Evolutionary conservation across 2,797 vertebrate species (phyloP).

Genomic region (Darevskia mixta): DNA sequence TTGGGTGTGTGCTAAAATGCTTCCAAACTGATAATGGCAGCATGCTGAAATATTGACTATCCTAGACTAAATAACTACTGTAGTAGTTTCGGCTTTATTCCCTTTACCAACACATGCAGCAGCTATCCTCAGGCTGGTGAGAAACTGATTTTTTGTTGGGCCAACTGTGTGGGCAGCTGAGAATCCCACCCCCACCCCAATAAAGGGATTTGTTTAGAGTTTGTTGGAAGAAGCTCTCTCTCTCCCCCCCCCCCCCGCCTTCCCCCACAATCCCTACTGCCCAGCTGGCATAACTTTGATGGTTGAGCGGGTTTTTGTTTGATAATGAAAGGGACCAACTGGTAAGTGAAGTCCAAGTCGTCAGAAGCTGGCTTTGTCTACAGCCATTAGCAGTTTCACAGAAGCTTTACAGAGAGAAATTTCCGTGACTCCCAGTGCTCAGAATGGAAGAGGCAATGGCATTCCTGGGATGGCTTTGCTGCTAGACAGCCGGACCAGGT

Average conservation of each 20-base stretch:
- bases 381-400: conserved; percentile 20
- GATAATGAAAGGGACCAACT: conserved; percentile 33
- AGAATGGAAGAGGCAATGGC: background rate
- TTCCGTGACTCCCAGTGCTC: conserved; percentile 7
- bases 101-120: background rate
- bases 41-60: background rate
- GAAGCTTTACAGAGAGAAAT: conserved; percentile 28
- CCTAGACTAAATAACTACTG: background rate
- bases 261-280: background rate
- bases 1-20: background rate
- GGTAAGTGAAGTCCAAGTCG: conserved; percentile 25
- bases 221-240: background rate
- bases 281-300: background rate
- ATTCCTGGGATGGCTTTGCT: conserved; percentile 34
- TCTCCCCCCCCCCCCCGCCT: no score
- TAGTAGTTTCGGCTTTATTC: background rate
- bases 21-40: background rate
- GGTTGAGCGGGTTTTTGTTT: conserved; percentile 9
- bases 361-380: conserved; percentile 31
- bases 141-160: background rate
- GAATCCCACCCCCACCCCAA: background rate
- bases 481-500: conserved; percentile 23
- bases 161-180: background rate
- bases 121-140: background rate
- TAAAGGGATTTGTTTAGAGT: background rate